Evolutionary conservation across 2,888 invertebrate species (phyloP), one percentile per base, ranked within the genome.

Genomic region (Andricus quercusramuli): DNA sequence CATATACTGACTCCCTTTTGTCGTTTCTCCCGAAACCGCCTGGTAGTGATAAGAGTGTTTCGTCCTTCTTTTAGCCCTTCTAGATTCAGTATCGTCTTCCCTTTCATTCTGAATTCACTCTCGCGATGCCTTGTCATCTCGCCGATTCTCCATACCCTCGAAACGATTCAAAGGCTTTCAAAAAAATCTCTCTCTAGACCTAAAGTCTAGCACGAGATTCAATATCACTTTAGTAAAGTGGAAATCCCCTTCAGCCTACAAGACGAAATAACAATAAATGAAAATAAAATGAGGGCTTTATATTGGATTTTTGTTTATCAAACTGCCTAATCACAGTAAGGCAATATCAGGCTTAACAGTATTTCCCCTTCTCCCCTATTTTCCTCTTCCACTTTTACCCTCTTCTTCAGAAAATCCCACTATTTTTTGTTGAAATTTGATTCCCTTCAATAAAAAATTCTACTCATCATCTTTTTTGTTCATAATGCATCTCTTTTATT

Each of bases 21-120:
- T 80, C 80, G 80, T 81, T 78, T 79, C 80, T 82, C 78, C 82
- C 66, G 80, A 62, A 77, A 62, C 41, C 78, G 76, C 78, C 77
- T 78, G 83, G 79, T 80, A 81, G 67, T 66, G 83, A 83, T 83
- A 80, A 62, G 74, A 78, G 80, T 62, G 56, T 77, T 64, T 62
- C 20, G 22, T 77, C 41, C 77, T 64, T 64, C 37, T 29, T 32
- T 74, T 51, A 56, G 74, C 17, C 77, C 77, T 47, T 77, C n/a
- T 9, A 77, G 77, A 80, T 82, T 82, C 80, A 68, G 78, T 79
- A 59, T 67, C 68, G 77, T 78, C 64, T 78, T 74, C 66, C 22
- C 79, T 78, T 80, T 80, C 79, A 82, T 78, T 59, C 74, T 59
- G 77, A 68, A 74, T 70, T 78, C 65, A 32, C n/a, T 62, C 56